These are phyloP conservation scores for Alauda arvensis DNA, from an alignment of 2,797 vertebrate species.

Conservation along the genomic window DNA sequence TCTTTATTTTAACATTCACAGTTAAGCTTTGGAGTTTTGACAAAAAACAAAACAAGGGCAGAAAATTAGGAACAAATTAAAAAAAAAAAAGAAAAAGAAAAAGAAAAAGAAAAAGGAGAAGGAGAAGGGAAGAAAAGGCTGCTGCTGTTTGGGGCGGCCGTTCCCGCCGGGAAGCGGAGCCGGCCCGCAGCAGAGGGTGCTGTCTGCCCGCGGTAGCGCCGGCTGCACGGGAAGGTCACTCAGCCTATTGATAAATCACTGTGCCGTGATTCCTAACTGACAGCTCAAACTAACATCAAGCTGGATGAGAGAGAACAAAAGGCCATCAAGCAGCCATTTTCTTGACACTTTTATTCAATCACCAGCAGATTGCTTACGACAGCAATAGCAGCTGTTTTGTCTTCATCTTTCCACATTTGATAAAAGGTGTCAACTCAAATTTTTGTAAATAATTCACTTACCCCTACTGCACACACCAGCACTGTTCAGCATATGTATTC, in stretches of 20 bases:
- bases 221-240: slow-evolving; percentile 92
- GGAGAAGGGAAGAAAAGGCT: not conserved
- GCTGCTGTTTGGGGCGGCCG: not conserved
- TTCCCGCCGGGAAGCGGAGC: not conserved
- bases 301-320: slow-evolving; percentile 99
- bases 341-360: slow-evolving; percentile 99
- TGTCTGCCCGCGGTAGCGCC: slow-evolving; percentile 72
- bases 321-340: slow-evolving; percentile 99
- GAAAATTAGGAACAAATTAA: not conserved
- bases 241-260: slow-evolving; percentile 99
- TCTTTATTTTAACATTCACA: not conserved
- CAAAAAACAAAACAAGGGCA: not conserved
- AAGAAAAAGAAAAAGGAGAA: too few species aligned
- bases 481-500: slow-evolving; percentile 95
- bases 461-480: slow-evolving; percentile 85
- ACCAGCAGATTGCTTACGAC: slow-evolving; percentile 99
- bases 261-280: slow-evolving; percentile 99
- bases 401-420: slow-evolving; percentile 99
- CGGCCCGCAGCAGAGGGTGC: slow-evolving; percentile 75
- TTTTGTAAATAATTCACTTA: slow-evolving; percentile 99
- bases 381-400: slow-evolving; percentile 99
- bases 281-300: slow-evolving; percentile 99
- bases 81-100: rapidly evolving
- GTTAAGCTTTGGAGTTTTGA: not conserved
- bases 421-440: slow-evolving; percentile 99